phyloP scores from a whole-genome alignment of 2,888 invertebrate genomes.

The Polydesmus complanatus region DNA sequence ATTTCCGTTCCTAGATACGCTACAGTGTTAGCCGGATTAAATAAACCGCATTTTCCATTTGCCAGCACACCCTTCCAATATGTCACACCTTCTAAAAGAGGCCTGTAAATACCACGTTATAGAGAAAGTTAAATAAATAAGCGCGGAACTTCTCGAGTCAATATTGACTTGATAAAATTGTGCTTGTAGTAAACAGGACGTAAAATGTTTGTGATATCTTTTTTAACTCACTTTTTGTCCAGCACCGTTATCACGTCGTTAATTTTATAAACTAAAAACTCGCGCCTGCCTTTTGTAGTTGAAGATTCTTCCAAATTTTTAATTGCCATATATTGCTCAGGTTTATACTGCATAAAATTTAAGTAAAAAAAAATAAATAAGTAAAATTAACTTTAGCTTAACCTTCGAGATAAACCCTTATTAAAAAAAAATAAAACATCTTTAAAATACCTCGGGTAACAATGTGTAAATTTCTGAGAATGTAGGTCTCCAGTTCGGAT shows the following conservation, averaged over 20 bases:
- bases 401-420: neutral
- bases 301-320: conserved; percentile 42
- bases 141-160: neutral
- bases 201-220: conserved; percentile 1
- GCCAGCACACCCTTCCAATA: conserved; percentile 83
- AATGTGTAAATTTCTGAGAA: conserved; percentile 69
- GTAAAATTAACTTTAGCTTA: neutral
- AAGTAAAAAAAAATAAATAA: neutral
- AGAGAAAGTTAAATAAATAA: conserved; percentile 1
- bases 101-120: conserved; percentile 25
- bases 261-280: conserved; percentile 65
- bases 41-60: conserved; percentile 82
- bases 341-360: conserved; percentile 47
- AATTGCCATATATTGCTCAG: conserved; percentile 82
- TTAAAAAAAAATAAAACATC: neutral
- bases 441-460: conserved; percentile 49
- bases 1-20: conserved; percentile 69
- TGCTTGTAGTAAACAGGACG: conserved; percentile 3
- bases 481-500: conserved; percentile 70
- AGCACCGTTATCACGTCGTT: conserved; percentile 87
- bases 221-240: conserved; percentile 50
- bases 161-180: neutral
- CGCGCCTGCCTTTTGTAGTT: conserved; percentile 37
- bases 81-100: conserved; percentile 28
- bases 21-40: conserved; percentile 78